phyloP scores from a whole-genome alignment of 2,797 vertebrate species.

The Falco columbarius region DNA sequence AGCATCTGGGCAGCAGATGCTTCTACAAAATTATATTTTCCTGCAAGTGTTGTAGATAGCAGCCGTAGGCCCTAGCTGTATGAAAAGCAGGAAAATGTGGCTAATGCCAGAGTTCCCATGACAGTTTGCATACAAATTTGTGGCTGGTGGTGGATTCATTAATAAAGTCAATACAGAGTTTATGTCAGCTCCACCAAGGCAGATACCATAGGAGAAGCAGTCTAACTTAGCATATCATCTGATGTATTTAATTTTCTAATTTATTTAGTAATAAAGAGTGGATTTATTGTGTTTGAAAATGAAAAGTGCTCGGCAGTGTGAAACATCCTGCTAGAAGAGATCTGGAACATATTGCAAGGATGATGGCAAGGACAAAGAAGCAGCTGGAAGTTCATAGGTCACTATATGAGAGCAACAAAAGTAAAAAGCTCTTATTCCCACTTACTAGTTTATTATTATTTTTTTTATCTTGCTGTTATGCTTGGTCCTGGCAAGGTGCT shows the following conservation, averaged over 20 bases:
- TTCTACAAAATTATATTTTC: background rate
- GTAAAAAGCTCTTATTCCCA: background rate
- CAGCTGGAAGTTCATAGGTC: background rate
- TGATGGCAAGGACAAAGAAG: background rate
- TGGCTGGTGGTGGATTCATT: slow-evolving; percentile 60
- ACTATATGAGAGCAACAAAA: background rate
- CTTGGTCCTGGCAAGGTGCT: background rate
- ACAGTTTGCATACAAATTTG: slow-evolving; percentile 46
- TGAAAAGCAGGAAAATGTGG: slow-evolving; percentile 25
- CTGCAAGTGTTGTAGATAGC: background rate
- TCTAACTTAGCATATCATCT: background rate
- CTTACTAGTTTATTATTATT: background rate
- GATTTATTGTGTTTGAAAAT: slow-evolving; percentile 22
- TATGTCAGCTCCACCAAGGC: slow-evolving; percentile 16
- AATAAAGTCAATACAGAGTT: slow-evolving; percentile 64
- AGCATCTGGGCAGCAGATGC: background rate
- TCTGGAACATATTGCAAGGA: background rate
- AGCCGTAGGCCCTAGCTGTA: background rate
- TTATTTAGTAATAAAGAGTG: slow-evolving; percentile 35
- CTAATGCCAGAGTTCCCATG: slow-evolving; percentile 31
- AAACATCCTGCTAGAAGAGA: background rate
- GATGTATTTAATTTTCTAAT: slow-evolving; percentile 42
- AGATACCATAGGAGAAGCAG: slow-evolving; percentile 55
- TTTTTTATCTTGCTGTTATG: background rate
- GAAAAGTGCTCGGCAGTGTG: background rate